Evolutionary conservation across 2,888 invertebrate genomes (phyloP).

Genomic region (Ashinkailepas kermadecensis): DNA sequence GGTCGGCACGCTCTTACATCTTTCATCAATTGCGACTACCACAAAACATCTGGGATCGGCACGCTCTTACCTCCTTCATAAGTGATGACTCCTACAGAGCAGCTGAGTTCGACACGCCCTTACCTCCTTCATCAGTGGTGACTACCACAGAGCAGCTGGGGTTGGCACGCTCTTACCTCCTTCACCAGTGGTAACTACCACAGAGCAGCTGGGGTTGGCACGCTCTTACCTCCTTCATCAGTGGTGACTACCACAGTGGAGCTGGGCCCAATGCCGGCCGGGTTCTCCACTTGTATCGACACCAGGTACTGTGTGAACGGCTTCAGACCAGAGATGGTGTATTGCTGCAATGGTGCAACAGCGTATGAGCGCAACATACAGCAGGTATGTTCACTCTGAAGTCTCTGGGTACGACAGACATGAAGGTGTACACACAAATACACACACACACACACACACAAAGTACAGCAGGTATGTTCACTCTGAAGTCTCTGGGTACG

Average conservation of each 20-base stretch:
- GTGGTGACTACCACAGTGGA: conserved; percentile 62
- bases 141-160: too few species aligned
- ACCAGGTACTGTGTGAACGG: conserved; percentile 68
- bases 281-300: conserved; percentile 66
- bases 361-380: too few species aligned
- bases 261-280: conserved; percentile 63
- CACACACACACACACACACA: too few species aligned
- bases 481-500: too few species aligned
- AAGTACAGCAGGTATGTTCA: too few species aligned
- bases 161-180: neutral
- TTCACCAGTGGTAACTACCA: conserved; percentile 54
- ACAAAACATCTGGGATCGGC: too few species aligned
- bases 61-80: neutral
- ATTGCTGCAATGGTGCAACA: conserved; percentile 47
- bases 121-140: neutral
- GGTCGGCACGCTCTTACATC: too few species aligned
- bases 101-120: neutral
- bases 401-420: too few species aligned
- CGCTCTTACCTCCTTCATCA: neutral
- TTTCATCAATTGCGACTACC: too few species aligned
- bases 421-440: too few species aligned
- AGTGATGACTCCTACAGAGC: neutral
- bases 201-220: conserved; percentile 52
- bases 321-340: conserved; percentile 56
- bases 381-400: too few species aligned